Evolutionary conservation across 2,113 vertebrate species (phyloP), one percentile per base, ranked within the genome.

Genomic region (Sebastes fasciatus): DNA sequence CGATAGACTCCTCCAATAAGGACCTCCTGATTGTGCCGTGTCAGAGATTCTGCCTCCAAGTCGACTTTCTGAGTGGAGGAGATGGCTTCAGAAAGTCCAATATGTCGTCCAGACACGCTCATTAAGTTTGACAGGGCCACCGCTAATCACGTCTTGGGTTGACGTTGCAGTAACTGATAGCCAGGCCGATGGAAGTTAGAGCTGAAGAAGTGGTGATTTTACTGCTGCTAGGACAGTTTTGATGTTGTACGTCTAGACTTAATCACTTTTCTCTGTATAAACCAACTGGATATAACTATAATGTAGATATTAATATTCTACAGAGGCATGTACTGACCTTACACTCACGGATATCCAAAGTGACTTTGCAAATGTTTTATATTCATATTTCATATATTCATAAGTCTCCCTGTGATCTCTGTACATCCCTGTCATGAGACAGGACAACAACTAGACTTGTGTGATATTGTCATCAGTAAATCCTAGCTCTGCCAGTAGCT

Each of bases 1-100:
- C 67, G 5, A 90, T 82, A 81, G 86, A 88, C 66, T 86, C 23
- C 79, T 89, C 73, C 85, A 88, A 66, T 92, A 86, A 89, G 89
- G 84, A 92, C 74, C 88, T 64, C 1, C 51, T 91, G 91, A 95
- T 94, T 94, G 92, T 93, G 93, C 91, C 85, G 13, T 80, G 89
- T 94, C 94, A 94, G 94, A 88, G 89, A 82, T 89, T 93, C 85
- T 90, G 72, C 82, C 78, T 91, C 82, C 62, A 63, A 76, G 74
- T 83, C 19, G 2, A 70, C 60, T 57, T 64, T 83, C 68, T 62
- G 74, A 88, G 80, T 62, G 74, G 54, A 3, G 49, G 16, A 55
- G 71, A 82, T 63, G 49, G 74, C 58, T 62, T 63, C 48, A 73
- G 67, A 73, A 52, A 82, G 81, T 84, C 48, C 10, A 74, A 86